A percentile compares a stretch with the other conserved stretches of the same genome.
Conservation (phyloP, 1,140 invertebrate genomes). For the Drosophila melanogaster region DNA sequence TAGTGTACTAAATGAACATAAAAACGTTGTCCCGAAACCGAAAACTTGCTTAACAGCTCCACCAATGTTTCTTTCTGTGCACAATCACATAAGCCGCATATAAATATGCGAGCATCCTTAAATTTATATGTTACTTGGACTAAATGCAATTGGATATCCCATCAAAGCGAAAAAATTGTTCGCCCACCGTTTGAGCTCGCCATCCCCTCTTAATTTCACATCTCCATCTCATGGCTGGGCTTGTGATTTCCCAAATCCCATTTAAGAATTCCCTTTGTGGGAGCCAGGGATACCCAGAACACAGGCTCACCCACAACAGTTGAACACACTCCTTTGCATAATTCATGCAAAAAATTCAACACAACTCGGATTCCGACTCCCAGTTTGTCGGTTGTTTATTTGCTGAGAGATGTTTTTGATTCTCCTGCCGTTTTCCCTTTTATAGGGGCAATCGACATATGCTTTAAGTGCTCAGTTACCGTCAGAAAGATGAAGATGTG, state of each 20-base stretch:
- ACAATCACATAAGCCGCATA: conserved; percentile 1
- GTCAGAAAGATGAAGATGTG: conserved; percentile 7
- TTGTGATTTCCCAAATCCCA: conserved; percentile 80
- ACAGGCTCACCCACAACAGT: conserved; percentile 58
- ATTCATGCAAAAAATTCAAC: conserved; percentile 69
- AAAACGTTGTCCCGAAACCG: no score
- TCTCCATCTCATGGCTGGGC: conserved; percentile 16
- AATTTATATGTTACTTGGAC: conserved; percentile 61
- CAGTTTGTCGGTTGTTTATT: conserved; percentile 25
- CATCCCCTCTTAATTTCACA: conserved; percentile 41
- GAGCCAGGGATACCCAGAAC: conserved; percentile 32
- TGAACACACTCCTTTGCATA: conserved; percentile 74
- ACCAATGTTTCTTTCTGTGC: background rate
- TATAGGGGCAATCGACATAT: conserved; percentile 16
- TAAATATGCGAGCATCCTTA: conserved; percentile 5
- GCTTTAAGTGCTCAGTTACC: conserved; percentile 44
- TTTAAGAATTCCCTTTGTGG: conserved; percentile 79
- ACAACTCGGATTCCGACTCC: conserved; percentile 32
- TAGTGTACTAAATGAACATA: no score
- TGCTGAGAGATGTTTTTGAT: background rate
- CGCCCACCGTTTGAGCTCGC: conserved; percentile 19
- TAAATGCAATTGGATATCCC: conserved; percentile 66
- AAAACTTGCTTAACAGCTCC: background rate
- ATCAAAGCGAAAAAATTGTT: conserved; percentile 57
- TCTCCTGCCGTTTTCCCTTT: conserved; percentile 2